These are phyloP conservation scores for Calliopum simillimum DNA, from an alignment of 2,888 invertebrate species.

Conservation along the genomic window DNA sequence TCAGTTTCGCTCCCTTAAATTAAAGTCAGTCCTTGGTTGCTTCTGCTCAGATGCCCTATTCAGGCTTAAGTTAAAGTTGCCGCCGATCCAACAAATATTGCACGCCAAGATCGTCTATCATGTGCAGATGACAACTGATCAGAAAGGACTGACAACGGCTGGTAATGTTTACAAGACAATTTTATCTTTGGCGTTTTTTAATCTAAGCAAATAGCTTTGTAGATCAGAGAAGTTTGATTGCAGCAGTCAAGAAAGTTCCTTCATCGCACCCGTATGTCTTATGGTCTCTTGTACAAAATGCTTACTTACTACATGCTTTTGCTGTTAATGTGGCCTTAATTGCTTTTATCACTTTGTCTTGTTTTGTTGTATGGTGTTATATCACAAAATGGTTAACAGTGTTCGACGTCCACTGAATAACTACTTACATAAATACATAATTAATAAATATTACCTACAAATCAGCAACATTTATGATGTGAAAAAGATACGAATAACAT, in stretches of 20 bases:
- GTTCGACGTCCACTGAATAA: background rate
- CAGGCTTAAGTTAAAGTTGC: constrained; percentile 25
- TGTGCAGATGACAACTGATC: constrained; percentile 18
- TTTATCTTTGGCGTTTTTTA: background rate
- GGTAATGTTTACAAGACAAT: background rate
- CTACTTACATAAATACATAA: constrained; percentile 1
- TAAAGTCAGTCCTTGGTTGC: constrained; percentile 13
- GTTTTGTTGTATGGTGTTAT: background rate
- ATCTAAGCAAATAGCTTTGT: constrained; percentile 6
- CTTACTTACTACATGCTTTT: background rate
- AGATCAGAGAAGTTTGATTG: constrained; percentile 6
- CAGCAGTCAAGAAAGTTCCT: background rate
- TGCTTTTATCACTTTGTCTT: constrained; percentile 10
- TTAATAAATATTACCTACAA: background rate
- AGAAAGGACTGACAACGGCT: constrained; percentile 6
- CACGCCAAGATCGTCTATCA: background rate
- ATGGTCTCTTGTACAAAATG: background rate
- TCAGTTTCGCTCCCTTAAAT: constrained; percentile 28
- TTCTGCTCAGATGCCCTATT: constrained; percentile 13
- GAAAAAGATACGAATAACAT: too few species aligned
- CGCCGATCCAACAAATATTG: background rate
- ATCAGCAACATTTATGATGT: too few species aligned
- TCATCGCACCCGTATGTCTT: too few species aligned
- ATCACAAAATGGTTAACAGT: constrained; percentile 14
- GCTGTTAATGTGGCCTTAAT: constrained; percentile 7